Conservation (phyloP, 2,113 vertebrate species). For the Condylura cristata region DNA sequence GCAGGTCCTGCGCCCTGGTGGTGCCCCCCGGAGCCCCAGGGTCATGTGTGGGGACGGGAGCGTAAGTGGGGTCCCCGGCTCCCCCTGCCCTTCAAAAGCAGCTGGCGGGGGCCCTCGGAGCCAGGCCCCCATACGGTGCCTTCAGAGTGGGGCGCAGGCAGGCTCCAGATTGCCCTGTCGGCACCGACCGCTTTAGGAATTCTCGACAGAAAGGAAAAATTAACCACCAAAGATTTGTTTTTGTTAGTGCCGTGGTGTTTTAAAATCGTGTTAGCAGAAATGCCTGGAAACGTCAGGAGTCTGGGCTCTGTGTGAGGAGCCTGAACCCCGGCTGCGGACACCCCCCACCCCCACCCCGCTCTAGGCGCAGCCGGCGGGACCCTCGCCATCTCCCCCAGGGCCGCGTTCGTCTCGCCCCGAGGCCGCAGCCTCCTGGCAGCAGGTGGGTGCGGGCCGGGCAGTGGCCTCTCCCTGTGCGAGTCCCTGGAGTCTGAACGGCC, state of each 20-base stretch:
- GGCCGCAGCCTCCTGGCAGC: constrained; percentile 93
- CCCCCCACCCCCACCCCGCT: not conserved
- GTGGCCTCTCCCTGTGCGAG: too few species aligned
- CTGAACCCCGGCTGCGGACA: too few species aligned
- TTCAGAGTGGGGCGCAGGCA: not conserved
- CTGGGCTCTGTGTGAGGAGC: not conserved
- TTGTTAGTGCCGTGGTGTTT: not conserved
- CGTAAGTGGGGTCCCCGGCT: not conserved
- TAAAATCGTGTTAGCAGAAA: not conserved
- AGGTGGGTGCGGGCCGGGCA: too few species aligned
- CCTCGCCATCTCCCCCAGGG: constrained; percentile 90
- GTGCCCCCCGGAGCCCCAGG: too few species aligned
- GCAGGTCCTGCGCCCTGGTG: not conserved
- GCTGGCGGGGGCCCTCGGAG: fast-evolving
- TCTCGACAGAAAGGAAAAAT: not conserved
- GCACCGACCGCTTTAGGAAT: not conserved
- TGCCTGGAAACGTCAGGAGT: not conserved
- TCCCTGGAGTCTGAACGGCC: too few species aligned
- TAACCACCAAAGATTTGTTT: not conserved
- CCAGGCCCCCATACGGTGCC: fast-evolving
- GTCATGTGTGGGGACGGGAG: too few species aligned
- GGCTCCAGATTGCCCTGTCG: not conserved
- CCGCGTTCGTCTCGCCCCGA: constrained; percentile 88
- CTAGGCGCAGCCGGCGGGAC: constrained; percentile 88
- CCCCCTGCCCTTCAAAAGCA: fast-evolving